Evolutionary conservation across 2,797 vertebrate genomes (phyloP), one percentile per base, ranked within the genome.

Genomic region (Phrynocephalus vlangalii): DNA sequence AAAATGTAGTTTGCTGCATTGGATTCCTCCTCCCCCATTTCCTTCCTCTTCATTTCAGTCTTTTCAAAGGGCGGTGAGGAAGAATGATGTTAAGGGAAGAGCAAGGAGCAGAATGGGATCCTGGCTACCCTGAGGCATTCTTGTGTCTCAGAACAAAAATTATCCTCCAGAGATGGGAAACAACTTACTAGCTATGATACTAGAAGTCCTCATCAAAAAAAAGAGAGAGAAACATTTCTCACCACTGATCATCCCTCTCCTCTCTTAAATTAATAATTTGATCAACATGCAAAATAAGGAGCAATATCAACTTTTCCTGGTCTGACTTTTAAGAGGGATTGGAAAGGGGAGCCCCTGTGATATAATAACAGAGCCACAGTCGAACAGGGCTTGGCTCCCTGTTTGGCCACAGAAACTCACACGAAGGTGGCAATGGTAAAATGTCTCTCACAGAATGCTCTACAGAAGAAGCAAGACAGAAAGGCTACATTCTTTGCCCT

Each of bases 1-100:
- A 88, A 88, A 86, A 85, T 68, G 71, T 66, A 88, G 85, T 85
- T 85, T 88, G 44, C 78, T 68, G 24, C 52, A 70, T 75, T 38
- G 77, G 52, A 24, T 71, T 44, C 11, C 7, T 0, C 5, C 5
- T 16, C 6, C 33, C 52, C 38, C 7, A 3, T 20, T 22, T 24
- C 33, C 16, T 13, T 30, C 13, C 6, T 30, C 13, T 18, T 63
- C 75, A 13, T 48, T 20, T 71, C 28, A 52, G 16, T 66, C 24
- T 75, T 9, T 6, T n/a, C 8, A 68, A 67, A 18, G 18, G n/a
- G n/a, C 26, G n/a, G 24, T 44, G 68, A 68, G 38, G 26, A 30
- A 82, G 48, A 76, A 22, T 11, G 6, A 26, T 70, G 66, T n/a
- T 82, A 38, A n/a, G 24, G 6, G 16, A 44, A 44, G n/a, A 78